These are phyloP conservation scores for Pseudorectes ferrugineus DNA, from an alignment of 2,113 vertebrate genomes.

Conservation along the genomic window DNA sequence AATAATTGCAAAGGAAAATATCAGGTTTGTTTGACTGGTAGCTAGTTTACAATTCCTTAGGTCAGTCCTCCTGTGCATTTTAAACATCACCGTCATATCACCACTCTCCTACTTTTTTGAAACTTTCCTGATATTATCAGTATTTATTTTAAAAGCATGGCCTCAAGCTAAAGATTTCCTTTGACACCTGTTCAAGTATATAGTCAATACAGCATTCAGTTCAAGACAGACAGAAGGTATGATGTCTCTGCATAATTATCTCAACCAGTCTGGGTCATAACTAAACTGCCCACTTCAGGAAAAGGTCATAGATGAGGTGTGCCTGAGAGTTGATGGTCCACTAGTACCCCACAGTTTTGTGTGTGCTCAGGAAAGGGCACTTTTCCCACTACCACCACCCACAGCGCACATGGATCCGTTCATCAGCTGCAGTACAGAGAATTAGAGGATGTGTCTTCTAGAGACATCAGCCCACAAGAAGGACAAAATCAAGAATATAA, in stretches of 20 bases:
- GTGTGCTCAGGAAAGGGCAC: neutral
- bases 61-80: neutral
- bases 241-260: neutral
- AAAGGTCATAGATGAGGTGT: neutral
- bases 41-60: neutral
- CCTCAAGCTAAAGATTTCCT: neutral
- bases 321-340: neutral
- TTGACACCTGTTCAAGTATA: neutral
- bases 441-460: neutral
- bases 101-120: neutral
- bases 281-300: neutral
- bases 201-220: neutral
- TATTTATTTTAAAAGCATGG: neutral
- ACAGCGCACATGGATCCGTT: neutral
- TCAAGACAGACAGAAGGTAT: neutral
- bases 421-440: neutral
- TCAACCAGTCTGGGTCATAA: neutral
- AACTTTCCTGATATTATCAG: neutral
- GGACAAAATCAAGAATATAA: neutral
- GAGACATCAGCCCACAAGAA: neutral
- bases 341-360: neutral
- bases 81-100: neutral
- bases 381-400: neutral
- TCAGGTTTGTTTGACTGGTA: neutral
- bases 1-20: neutral